Base-by-base conservation (phyloP, 2,113 vertebrate genomes). In the Myrmecophaga tridactyla region DNA sequence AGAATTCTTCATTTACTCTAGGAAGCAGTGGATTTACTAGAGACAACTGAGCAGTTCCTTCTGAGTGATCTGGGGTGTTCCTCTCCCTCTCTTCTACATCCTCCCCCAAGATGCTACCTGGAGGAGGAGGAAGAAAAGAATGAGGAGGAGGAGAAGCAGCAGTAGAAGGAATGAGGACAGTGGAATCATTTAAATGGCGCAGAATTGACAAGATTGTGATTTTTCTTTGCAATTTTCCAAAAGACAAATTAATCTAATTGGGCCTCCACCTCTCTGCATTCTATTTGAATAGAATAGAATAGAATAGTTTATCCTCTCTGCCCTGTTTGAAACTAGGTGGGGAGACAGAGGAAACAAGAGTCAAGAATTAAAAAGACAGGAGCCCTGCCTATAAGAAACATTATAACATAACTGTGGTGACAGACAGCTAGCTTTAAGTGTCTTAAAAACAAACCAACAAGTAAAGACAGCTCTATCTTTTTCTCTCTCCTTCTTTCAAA, bases 181-280 rank as follows among this genome's bases (percentile, higher is more conserved):
- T 31, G 8, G 10, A 53, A 51, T 60, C 29, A 60, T 83, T 31
- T 81, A 25, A 84, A 27, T 20, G 21, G 21, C 72, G 51, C 41
- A 21, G 8, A 76, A 76, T 3, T 80, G 53, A 89, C n/a, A 48
- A 10, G 41, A 7, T 11, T 51, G 27, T 4, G 4, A 21, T 80
- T 90, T 85, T 65, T 75, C 90, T 87, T 53, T 94, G 36, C 27
- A 56, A n/a, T 81, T 25, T 36, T 76, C 88, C 60, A 77, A 73
- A 29, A 95, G 56, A 43, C n/a, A 95, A 80, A 76, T 21, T 39
- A 2, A 6, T 8, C 13, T 53, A 51, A 69, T 23, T 41, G 1
- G 15, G 23, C 51, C 31, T 36, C 41, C 17, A 60, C 4, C 39
- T 69, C 27, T 92, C 80, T 81, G 11, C 34, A 62, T n/a, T n/a